Evolutionary conservation across 1,140 invertebrate species (phyloP), one percentile per base, ranked within the genome.

Genomic region (Tetragnatha versicolor): DNA sequence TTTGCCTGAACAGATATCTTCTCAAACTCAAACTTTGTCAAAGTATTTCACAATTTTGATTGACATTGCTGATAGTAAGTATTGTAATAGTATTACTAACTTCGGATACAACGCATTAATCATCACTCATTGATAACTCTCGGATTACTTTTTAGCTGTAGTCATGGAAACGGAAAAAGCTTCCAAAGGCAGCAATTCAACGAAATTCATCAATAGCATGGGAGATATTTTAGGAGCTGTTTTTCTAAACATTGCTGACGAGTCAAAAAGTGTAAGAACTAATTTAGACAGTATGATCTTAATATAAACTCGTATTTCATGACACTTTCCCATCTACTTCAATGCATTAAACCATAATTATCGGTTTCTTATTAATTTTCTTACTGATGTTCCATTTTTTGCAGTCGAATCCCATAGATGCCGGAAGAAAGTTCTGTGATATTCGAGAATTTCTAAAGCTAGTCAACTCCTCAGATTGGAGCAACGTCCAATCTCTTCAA

Each of bases 11-110:
- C 45, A 73, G 20, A 55, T 22, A 1, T 39, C 53, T 22, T 3
- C 14, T 12, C 69, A 42, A 22, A 27, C 22, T 22, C 35, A 73
- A 3, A 60, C 9, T 33, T 33, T 14, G 0, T n/a, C 60, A 5
- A 42, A 60, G 4, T 73, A 73, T 33, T 60, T 73, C 31, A 17
- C 51, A n/a, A 25, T 60, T 45, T 27, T 60, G 2, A 39, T 60
- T 10, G 69, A 73, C 9, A 17, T 73, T 6, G 69, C 27, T 31
- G 37, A 73, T 22, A 55, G 69, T 73, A 60, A 60, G 35, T 22
- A 55, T 9, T 12, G 29, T 12, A 20, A 47, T 3, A 39, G 7
- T 5, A 37, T 42, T 25, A 10, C 31, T 9, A 1, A 3, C 12
- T 58, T 0, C 31, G 1, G 31, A 58, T 25, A 12, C 6, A 2